Percentiles rank a stretch among this genome's conserved stretches.
Conservation (phyloP, 2,113 vertebrate species). For the Chamaea fasciata region DNA sequence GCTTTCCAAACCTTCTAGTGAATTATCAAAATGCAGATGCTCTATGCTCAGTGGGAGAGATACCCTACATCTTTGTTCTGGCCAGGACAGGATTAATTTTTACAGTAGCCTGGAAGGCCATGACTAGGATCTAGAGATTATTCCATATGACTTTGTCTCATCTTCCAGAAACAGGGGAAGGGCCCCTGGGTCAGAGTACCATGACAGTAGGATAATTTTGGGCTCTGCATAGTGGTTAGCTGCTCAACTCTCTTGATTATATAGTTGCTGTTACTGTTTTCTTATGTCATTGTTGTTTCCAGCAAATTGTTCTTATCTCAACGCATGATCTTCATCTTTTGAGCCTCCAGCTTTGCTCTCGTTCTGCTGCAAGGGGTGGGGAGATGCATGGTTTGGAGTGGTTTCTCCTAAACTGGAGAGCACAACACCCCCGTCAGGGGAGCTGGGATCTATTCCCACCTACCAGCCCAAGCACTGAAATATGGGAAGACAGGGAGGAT, state of each 20-base stretch:
- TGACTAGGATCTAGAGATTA: neutral
- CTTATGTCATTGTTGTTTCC: neutral
- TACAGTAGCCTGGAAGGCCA: neutral
- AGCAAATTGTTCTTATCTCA: neutral
- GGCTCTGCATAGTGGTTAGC: neutral
- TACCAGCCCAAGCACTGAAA: neutral
- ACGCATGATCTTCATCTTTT: neutral
- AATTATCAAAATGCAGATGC: neutral
- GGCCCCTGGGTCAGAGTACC: fast-evolving
- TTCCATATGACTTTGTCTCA: neutral
- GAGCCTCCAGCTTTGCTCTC: neutral
- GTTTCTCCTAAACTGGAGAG: neutral
- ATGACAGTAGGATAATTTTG: neutral
- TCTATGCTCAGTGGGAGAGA: neutral
- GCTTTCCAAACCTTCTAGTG: neutral
- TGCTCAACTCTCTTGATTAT: neutral
- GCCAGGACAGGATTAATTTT: neutral
- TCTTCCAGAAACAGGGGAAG: neutral
- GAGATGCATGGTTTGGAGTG: neutral
- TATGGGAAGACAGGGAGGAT: neutral
- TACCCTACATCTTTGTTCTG: fast-evolving
- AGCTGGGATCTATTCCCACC: neutral
- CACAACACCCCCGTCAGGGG: fast-evolving
- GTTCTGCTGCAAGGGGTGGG: neutral
- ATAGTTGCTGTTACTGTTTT: neutral